Conservation (phyloP, 2,797 vertebrate genomes). For the Gymnocypris eckloni region DNA sequence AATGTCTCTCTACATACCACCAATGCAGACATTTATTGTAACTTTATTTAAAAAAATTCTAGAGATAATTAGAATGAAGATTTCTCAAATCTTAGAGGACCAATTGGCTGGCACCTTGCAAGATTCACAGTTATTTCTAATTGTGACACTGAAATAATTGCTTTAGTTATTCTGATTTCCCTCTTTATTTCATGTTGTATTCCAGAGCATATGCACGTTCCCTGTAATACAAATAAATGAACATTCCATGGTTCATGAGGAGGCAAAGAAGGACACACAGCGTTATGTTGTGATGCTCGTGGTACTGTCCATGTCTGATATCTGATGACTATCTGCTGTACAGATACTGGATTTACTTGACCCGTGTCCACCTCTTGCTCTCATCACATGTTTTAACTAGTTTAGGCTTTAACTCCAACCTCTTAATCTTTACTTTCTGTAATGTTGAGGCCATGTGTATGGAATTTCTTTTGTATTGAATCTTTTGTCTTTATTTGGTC, state of each 20-base stretch:
- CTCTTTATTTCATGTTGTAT: conserved; percentile 53
- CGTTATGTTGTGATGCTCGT: not conserved
- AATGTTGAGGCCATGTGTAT: conserved; percentile 53
- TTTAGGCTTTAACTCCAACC: conserved; percentile 39
- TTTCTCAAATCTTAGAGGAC: conserved; percentile 50
- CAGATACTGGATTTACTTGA: conserved; percentile 42
- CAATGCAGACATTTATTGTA: conserved; percentile 55
- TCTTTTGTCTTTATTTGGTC: conserved; percentile 65
- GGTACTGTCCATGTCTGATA: conserved; percentile 31
- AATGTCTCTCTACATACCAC: conserved; percentile 51
- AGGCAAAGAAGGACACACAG: not conserved
- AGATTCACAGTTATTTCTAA: conserved; percentile 55
- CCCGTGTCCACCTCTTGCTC: conserved; percentile 34
- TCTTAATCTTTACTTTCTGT: conserved; percentile 48
- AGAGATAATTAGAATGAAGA: conserved; percentile 52
- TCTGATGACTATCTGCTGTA: conserved; percentile 59
- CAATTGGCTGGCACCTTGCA: conserved; percentile 58
- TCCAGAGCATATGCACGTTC: conserved; percentile 66
- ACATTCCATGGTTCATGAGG: conserved; percentile 68
- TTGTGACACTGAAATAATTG: conserved; percentile 48
- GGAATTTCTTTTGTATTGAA: conserved; percentile 55
- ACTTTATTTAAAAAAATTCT: not conserved
- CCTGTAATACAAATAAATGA: conserved; percentile 56
- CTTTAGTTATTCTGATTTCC: conserved; percentile 32
- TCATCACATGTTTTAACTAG: conserved; percentile 43